These are phyloP conservation scores for Nothoprocta perdicaria DNA, from an alignment of 2,113 vertebrate species.

Conservation along the genomic window DNA sequence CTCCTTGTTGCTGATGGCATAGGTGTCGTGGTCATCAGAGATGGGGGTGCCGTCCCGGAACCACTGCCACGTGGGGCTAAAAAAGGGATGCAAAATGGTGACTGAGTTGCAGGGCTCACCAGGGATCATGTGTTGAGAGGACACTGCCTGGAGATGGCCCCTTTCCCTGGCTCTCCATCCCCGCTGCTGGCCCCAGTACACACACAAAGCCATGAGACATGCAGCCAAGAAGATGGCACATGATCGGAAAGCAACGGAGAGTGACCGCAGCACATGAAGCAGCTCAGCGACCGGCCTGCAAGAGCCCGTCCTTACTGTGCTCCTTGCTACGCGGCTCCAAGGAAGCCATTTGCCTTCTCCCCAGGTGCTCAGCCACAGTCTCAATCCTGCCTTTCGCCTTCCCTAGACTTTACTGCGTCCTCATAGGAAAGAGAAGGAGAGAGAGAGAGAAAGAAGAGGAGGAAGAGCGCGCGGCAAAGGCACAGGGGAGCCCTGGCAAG, in stretches of 20 bases:
- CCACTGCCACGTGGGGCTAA: constrained; percentile 92
- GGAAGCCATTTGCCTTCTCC: constrained; percentile 55
- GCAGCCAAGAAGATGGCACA: constrained; percentile 54
- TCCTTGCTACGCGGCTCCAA: constrained; percentile 32
- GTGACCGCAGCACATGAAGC: constrained; percentile 57
- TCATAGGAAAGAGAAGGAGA: constrained; percentile 23
- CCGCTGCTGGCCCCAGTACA: constrained; percentile 7
- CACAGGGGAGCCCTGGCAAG: not conserved
- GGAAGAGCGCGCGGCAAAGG: constrained; percentile 3
- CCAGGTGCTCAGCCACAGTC: constrained; percentile 44
- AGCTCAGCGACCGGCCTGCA: not conserved
- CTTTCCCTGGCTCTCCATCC: not conserved
- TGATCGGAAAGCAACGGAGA: constrained; percentile 48
- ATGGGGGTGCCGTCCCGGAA: constrained; percentile 84
- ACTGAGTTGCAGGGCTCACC: not conserved
- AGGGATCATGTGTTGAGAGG: not conserved
- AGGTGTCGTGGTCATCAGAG: constrained; percentile 75
- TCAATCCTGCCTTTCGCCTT: constrained; percentile 58
- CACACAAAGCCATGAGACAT: constrained; percentile 63
- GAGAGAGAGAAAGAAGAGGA: not conserved
- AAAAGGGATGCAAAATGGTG: not conserved
- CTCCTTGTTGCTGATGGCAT: constrained; percentile 90
- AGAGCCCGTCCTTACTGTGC: constrained; percentile 69
- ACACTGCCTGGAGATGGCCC: constrained; percentile 50
- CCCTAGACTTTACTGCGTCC: constrained; percentile 50